phyloP scores from a whole-genome alignment of 2,888 invertebrate species.

The Rugalucina vietnamica region DNA sequence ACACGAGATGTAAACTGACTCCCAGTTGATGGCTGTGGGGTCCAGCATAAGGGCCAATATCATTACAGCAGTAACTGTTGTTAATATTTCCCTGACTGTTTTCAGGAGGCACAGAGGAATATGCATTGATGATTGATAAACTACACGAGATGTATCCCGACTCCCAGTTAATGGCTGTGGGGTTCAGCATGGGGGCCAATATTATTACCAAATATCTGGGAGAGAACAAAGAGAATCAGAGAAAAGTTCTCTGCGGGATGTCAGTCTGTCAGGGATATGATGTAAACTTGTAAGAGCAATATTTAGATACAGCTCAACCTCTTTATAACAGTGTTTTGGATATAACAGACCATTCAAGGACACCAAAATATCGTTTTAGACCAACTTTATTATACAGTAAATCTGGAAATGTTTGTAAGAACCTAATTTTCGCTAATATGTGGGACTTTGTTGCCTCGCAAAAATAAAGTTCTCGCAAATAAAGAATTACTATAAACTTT shows the following conservation, averaged over 20 bases:
- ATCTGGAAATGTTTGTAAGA: too few species aligned
- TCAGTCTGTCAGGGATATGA: constrained; percentile 98
- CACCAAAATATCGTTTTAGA: too few species aligned
- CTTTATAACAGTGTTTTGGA: too few species aligned
- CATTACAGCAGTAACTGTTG: too few species aligned
- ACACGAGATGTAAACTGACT: constrained; percentile 89
- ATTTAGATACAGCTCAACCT: too few species aligned
- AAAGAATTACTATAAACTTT: too few species aligned
- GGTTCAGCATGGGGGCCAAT: constrained; percentile 97
- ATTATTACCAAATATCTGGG: constrained; percentile 96
- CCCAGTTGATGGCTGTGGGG: constrained; percentile 93
- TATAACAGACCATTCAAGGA: too few species aligned
- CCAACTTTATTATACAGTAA: too few species aligned
- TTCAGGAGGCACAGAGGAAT: constrained; percentile 95
- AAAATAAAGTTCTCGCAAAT: too few species aligned
- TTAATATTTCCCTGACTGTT: too few species aligned
- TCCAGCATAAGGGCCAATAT: constrained; percentile 97
- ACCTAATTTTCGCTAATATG: too few species aligned
- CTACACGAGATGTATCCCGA: constrained; percentile 90
- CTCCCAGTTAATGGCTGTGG: constrained; percentile 92
- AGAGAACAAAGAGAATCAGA: constrained; percentile 86
- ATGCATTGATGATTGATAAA: constrained; percentile 91
- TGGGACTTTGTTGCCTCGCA: too few species aligned
- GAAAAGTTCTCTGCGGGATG: constrained; percentile 91
- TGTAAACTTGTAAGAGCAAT: constrained; percentile 93